Conservation (phyloP, 2,797 vertebrate species). For the Gila robusta region DNA sequence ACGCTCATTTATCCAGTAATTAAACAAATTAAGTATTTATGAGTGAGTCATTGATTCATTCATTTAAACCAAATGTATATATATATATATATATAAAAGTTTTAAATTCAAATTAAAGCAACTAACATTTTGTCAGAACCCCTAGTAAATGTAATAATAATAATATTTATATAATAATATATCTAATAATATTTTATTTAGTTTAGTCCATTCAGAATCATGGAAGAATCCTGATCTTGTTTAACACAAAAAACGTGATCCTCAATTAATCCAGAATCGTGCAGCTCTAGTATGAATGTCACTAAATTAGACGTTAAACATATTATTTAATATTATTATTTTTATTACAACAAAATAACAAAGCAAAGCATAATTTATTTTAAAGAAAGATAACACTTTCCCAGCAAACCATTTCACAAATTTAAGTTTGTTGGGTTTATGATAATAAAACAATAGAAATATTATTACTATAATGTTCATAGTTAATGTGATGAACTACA, state of each 20-base stretch:
- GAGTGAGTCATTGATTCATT: not conserved
- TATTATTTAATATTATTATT: not conserved
- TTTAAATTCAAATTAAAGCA: not conserved
- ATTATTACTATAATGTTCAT: not conserved
- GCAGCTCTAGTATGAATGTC: not conserved
- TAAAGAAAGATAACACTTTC: not conserved
- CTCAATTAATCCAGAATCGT: not conserved
- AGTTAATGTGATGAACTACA: constrained; percentile 5
- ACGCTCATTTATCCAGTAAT: not conserved
- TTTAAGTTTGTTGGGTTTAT: not conserved
- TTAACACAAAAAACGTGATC: not conserved
- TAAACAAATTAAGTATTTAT: not conserved
- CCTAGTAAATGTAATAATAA: not conserved
- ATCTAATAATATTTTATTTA: not conserved
- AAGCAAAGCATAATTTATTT: not conserved
- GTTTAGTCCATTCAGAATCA: too few species aligned
- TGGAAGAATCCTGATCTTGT: not conserved
- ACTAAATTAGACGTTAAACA: not conserved
- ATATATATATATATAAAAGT: not conserved
- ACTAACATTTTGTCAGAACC: not conserved
- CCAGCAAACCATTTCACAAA: not conserved
- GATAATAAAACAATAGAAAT: not conserved
- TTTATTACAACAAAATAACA: not conserved
- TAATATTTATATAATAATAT: not conserved
- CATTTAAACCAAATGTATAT: not conserved